Conservation (phyloP, 2,888 invertebrate species). For the Spicauda simplicius region DNA sequence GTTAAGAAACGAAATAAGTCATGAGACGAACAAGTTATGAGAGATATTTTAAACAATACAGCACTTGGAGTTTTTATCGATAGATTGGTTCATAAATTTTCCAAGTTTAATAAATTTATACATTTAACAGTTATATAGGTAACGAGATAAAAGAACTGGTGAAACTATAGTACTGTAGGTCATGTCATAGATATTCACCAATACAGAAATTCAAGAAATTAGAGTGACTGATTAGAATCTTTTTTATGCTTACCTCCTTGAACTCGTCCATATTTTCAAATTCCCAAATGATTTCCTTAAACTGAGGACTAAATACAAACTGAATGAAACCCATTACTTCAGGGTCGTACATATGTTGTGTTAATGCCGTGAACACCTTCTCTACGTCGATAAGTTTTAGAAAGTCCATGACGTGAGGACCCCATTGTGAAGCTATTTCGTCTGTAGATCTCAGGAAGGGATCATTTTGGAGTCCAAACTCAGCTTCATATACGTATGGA, state of each 20-base stretch:
- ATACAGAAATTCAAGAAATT: too few species aligned
- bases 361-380: slow-evolving; percentile 46
- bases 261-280: slow-evolving; percentile 55
- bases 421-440: slow-evolving; percentile 43
- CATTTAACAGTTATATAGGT: too few species aligned
- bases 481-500: slow-evolving; percentile 18
- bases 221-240: background rate
- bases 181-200: too few species aligned
- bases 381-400: slow-evolving; percentile 51
- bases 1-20: too few species aligned
- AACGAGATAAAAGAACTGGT: too few species aligned
- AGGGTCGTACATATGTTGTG: slow-evolving; percentile 51
- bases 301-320: slow-evolving; percentile 50
- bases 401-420: slow-evolving; percentile 51
- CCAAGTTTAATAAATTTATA: too few species aligned
- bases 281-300: slow-evolving; percentile 50
- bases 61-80: too few species aligned
- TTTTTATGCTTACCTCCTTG: slow-evolving; percentile 51
- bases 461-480: slow-evolving; percentile 1
- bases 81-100: too few species aligned
- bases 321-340: slow-evolving; percentile 52
- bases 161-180: too few species aligned
- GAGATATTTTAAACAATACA: too few species aligned
- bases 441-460: slow-evolving; percentile 21
- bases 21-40: too few species aligned